Percentiles rank a stretch among this genome's conserved stretches.
Conservation (phyloP, 2,888 invertebrate species). For the Agrotis segetum region DNA sequence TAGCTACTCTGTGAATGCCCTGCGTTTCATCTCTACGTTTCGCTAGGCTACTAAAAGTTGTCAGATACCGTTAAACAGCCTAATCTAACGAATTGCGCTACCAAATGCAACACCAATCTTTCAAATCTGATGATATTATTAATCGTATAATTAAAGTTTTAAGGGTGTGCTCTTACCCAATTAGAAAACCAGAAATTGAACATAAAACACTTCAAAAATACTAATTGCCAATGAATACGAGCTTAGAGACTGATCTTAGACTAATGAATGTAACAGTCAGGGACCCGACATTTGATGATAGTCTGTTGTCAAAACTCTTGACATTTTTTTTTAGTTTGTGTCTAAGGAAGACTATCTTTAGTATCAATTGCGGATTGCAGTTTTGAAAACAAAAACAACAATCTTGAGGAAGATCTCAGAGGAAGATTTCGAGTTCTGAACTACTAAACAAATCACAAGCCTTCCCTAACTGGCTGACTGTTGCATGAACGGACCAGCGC, state of each 20-base stretch:
- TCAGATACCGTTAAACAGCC: no score
- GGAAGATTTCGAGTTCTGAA: background rate
- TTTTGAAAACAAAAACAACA: background rate
- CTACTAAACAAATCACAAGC: background rate
- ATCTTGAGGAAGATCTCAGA: no score
- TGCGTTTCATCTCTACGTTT: no score
- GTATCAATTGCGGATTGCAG: no score
- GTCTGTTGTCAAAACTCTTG: no score
- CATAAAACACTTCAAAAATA: background rate
- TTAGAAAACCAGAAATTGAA: background rate
- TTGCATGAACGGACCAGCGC: conserved; percentile 69
- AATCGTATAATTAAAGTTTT: background rate
- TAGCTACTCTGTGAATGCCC: no score
- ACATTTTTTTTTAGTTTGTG: no score
- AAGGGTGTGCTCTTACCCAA: background rate
- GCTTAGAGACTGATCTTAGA: background rate
- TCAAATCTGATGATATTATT: background rate
- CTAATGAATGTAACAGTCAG: background rate
- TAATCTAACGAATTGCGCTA: no score
- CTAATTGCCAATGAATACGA: background rate
- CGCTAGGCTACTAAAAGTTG: no score
- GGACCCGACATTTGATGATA: background rate
- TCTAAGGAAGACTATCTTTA: no score
- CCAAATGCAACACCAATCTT: no score
- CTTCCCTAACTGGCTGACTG: conserved; percentile 40